Conservation (phyloP, 1,140 invertebrate genomes). For the Whitmania pigra region DNA sequence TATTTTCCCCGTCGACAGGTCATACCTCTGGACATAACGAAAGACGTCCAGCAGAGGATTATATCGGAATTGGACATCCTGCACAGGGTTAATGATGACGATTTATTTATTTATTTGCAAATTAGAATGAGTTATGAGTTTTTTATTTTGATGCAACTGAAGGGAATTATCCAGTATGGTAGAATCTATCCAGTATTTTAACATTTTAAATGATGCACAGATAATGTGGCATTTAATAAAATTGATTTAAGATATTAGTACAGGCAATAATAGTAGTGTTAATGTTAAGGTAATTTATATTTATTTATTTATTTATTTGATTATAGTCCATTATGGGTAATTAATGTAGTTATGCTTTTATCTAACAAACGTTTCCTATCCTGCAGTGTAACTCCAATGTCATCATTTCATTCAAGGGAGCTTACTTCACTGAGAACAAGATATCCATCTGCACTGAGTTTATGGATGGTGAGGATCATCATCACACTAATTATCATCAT, state of each 20-base stretch:
- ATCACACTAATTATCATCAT: not conserved
- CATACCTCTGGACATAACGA: slow-evolving; percentile 36
- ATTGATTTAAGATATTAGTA: too few relatives aligned
- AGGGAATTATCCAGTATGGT: too few relatives aligned
- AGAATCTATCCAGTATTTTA: too few relatives aligned
- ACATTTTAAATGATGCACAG: not conserved
- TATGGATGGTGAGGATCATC: slow-evolving; percentile 37
- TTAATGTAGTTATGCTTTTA: too few relatives aligned
- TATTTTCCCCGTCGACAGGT: slow-evolving; percentile 28
- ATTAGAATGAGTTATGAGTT: not conserved
- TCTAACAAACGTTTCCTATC: slow-evolving; percentile 10
- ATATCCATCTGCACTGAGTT: slow-evolving; percentile 43
- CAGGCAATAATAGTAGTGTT: too few relatives aligned
- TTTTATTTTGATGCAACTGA: too few relatives aligned
- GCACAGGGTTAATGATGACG: slow-evolving; percentile 32
- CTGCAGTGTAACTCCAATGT: slow-evolving; percentile 38
- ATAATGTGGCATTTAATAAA: slow-evolving; percentile 17
- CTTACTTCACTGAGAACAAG: slow-evolving; percentile 39
- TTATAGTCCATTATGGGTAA: too few relatives aligned
- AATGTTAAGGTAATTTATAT: too few relatives aligned
- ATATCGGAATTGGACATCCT: slow-evolving; percentile 40
- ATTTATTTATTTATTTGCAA: not conserved
- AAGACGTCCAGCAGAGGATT: slow-evolving; percentile 37
- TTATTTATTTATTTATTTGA: too few relatives aligned
- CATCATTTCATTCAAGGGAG: slow-evolving; percentile 40